Evolutionary conservation across 2,113 vertebrate genomes (phyloP).

Genomic region (Thamnaconus septentrionalis): DNA sequence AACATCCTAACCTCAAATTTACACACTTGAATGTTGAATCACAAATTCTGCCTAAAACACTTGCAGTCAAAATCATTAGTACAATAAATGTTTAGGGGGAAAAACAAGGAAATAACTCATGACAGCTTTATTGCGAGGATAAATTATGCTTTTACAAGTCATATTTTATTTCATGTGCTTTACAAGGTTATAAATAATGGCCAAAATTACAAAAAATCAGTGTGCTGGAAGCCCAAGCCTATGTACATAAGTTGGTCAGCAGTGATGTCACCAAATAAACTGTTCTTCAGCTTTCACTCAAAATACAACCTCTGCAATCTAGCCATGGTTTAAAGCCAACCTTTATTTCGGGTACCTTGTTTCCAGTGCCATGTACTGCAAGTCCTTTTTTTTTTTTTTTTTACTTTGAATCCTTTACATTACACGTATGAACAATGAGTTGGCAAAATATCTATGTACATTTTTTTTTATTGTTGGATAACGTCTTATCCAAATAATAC

Average conservation of each 20-base stretch:
- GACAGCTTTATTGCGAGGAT: constrained; percentile 28
- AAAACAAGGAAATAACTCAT: constrained; percentile 1
- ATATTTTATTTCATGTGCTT: constrained; percentile 98
- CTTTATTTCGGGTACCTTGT: constrained; percentile 83
- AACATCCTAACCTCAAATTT: too few relatives aligned
- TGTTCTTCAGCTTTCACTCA: constrained; percentile 72
- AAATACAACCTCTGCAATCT: constrained; percentile 75
- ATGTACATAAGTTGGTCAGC: constrained; percentile 91
- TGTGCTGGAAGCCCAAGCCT: constrained; percentile 99
- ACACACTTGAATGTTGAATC: too few relatives aligned
- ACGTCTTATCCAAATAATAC: constrained; percentile 87
- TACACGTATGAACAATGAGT: constrained; percentile 96
- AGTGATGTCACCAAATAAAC: constrained; percentile 82
- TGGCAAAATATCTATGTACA: constrained; percentile 98
- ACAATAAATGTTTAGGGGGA: neutral
- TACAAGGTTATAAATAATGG: constrained; percentile 99
- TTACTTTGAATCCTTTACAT: constrained; percentile 71
- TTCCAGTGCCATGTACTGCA: constrained; percentile 82
- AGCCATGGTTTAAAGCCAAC: constrained; percentile 22
- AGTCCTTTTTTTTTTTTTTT: constrained; percentile 65
- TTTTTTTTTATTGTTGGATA: constrained; percentile 77
- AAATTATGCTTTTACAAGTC: constrained; percentile 85
- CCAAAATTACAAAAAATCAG: constrained; percentile 96
- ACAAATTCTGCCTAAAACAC: too few relatives aligned
- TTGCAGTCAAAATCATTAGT: too few relatives aligned